Base-by-base conservation (phyloP, 2,113 vertebrate genomes). In the Andinoacara biseriatus region DNA sequence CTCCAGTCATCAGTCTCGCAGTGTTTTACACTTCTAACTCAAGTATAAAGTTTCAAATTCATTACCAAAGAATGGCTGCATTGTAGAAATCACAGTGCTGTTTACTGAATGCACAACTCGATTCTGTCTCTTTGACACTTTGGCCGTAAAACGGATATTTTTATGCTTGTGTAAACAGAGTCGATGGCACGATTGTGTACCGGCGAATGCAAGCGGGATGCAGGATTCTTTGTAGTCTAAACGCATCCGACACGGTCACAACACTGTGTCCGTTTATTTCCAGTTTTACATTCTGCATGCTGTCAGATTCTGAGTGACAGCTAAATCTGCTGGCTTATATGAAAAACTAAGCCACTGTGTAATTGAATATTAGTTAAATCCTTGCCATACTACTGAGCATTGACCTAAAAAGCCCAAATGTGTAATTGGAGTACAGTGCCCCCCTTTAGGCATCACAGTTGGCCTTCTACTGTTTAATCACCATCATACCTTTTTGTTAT, bases 341-440 rank as follows among this genome's bases (percentile, higher is more conserved):
- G 65, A 84, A 84, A 75, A 85, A 88, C 93, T 92, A 92, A 93
- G 87, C 87, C 78, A 76, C 63, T 87, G 88, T 94, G 92, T 93
- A 93, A 94, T 93, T 92, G 87, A 94, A 94, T 92, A 94, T 92
- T 91, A 90, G 89, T 90, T 86, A 88, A 93, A 92, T 91, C 90
- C 88, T 78, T 11, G 22, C 54, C 31, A 62, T 82, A 76, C 85
- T 83, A 84, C 88, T 82, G 90, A 87, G 91, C 90, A 77, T 83
- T 92, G 90, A 92, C 93, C 93, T 84, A 81, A 62, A 94, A 79
- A 82, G 65, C 10, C 13, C 69, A 81, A 78, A 85, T 74, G 52
- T 93, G 85, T 80, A 90, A 87, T 91, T 89, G 78, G 74, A 90
- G 80, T 84, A 74, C 43, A 40, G 76, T 74, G 69, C 75, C 54